These are phyloP conservation scores for Thryonomys swinderianus DNA, from an alignment of 2,113 vertebrate genomes.

Conservation along the genomic window DNA sequence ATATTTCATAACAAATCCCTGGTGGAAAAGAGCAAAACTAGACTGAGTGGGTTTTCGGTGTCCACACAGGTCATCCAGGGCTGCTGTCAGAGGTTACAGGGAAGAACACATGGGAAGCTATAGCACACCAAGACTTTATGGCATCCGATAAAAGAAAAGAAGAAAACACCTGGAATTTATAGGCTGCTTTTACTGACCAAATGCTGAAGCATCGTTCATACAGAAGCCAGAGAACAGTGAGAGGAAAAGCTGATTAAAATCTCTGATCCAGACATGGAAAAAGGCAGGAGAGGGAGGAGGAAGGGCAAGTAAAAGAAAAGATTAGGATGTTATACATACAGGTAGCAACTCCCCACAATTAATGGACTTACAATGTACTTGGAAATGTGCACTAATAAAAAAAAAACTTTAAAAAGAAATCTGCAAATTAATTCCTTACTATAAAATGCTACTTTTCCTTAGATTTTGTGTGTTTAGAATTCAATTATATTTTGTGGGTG, in stretches of 20 bases:
- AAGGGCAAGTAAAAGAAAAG: neutral
- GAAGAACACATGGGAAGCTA: neutral
- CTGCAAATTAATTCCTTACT: neutral
- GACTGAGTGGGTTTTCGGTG: neutral
- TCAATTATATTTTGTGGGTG: neutral
- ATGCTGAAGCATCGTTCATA: neutral
- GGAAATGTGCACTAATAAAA: neutral
- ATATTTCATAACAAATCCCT: neutral
- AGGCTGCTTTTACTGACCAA: neutral
- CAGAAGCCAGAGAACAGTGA: neutral
- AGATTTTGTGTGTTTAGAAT: neutral
- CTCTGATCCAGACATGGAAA: neutral
- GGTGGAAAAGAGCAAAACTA: neutral
- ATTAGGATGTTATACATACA: neutral
- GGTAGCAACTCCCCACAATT: neutral
- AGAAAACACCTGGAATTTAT: neutral
- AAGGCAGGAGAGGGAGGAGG: neutral
- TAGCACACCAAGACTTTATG: neutral
- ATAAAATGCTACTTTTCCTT: neutral
- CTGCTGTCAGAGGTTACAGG: neutral
- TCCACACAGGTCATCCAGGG: neutral
- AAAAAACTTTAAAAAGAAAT: neutral
- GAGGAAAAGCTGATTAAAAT: neutral
- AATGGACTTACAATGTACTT: neutral
- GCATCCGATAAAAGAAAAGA: neutral